Base-by-base conservation (phyloP, 2,113 vertebrate species). In the Ptilorrhoa leucosticta region DNA sequence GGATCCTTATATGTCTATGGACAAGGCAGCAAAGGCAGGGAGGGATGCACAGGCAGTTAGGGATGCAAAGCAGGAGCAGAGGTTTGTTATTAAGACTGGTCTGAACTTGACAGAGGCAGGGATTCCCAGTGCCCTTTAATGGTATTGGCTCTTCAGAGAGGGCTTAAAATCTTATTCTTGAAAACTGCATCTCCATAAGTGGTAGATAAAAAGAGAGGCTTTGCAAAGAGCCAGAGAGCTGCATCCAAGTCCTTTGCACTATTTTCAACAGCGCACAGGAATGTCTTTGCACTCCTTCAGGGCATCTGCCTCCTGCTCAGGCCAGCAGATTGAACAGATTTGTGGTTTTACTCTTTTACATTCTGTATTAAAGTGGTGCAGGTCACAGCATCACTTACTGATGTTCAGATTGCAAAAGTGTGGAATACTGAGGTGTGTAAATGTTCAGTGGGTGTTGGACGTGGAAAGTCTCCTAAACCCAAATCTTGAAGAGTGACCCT, bases 121-220 rank as follows among this genome's bases (percentile, higher is more conserved):
- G 45, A 69, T 70, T 78, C 66, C 44, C 92, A 42, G 71, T 86
- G 83, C 83, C 91, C 83, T 97, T 96, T 93, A 86, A 92, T 63
- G 86, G 83, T n/a, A 69, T 44, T 86, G 72, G 42, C 4, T 83
- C 31, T 88, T 80, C n/a, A 70, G 42, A 23, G 17, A 81, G 27
- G 20, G 64, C 71, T 97, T 90, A 96, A 92, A 86, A 70, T 83
- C 83, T 83, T 80, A 71, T 15, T 88, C 68, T 42, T 33, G 15
- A 70, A 63, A 86, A 58, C n/a, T 69, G 66, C 42, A 19, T 37
- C 27, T 86, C 63, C 3, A 3, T 16, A 45, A 94, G 63, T 31
- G 9, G 37, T 6, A 58, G 93, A 93, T 75, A 90, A 87, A 93
- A 77, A 53, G 82, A 77, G n/a, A 77, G 37, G 35, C 6, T 0